Conservation (phyloP, 2,888 invertebrate species). For the Anthoptus insignis region DNA sequence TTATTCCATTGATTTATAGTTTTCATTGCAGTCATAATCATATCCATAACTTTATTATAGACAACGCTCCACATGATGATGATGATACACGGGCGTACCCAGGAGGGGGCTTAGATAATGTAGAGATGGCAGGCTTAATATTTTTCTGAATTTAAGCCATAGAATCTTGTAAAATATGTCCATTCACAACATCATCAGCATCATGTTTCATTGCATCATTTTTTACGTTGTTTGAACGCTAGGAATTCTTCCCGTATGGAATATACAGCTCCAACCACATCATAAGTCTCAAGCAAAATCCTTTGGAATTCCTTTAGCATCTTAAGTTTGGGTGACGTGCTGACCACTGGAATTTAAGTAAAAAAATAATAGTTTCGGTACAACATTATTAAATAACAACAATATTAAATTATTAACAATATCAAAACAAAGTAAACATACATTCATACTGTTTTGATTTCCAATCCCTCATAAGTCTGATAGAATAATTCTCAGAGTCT, state of each 20-base stretch:
- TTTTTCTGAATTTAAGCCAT: too few species aligned
- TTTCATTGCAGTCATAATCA: too few species aligned
- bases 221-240: constrained; percentile 40
- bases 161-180: too few species aligned
- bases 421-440: constrained; percentile 55
- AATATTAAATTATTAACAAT: background rate
- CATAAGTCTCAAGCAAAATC: constrained; percentile 68
- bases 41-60: too few species aligned
- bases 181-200: too few species aligned
- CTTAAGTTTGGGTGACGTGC: constrained; percentile 66
- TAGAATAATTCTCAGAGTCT: constrained; percentile 72
- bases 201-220: background rate
- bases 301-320: constrained; percentile 64
- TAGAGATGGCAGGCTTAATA: too few species aligned
- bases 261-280: constrained; percentile 72
- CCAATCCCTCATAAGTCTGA: constrained; percentile 61
- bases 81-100: too few species aligned
- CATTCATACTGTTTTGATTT: constrained; percentile 68
- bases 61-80: too few species aligned
- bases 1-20: too few species aligned
- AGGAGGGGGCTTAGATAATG: too few species aligned
- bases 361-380: constrained; percentile 19
- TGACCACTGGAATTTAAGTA: constrained; percentile 69
- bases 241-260: constrained; percentile 69
- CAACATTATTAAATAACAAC: background rate